These are phyloP conservation scores for Sthenelais limicola DNA, from an alignment of 2,888 invertebrate genomes.

Conservation along the genomic window DNA sequence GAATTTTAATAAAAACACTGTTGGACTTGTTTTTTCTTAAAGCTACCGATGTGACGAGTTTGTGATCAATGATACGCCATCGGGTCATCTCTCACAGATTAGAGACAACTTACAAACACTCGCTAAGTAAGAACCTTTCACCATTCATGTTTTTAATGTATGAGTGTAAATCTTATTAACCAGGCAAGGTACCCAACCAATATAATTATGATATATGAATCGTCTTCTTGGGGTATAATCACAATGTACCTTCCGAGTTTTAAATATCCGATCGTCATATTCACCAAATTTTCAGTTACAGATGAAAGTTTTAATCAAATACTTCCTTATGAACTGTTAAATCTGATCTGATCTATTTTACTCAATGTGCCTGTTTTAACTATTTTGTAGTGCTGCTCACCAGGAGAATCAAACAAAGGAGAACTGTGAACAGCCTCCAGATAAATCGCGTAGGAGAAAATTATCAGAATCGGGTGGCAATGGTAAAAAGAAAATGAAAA, in stretches of 20 bases:
- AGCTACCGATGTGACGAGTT: slow-evolving; percentile 87
- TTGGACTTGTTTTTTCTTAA: slow-evolving; percentile 67
- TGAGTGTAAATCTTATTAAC: not conserved
- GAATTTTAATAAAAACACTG: too few relatives aligned
- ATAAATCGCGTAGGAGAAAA: slow-evolving; percentile 21
- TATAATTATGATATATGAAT: too few relatives aligned
- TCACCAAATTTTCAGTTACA: too few relatives aligned
- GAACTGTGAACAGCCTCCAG: slow-evolving; percentile 54
- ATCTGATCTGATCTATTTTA: too few relatives aligned
- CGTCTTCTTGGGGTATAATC: too few relatives aligned
- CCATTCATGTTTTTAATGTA: not conserved
- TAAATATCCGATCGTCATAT: too few relatives aligned
- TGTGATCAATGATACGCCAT: slow-evolving; percentile 80
- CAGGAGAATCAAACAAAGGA: slow-evolving; percentile 26
- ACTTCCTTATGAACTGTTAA: too few relatives aligned
- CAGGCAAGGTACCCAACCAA: not conserved
- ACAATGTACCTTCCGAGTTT: too few relatives aligned
- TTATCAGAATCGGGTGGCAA: slow-evolving; percentile 59
- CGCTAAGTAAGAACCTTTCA: slow-evolving; percentile 56
- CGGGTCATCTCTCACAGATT: slow-evolving; percentile 68
- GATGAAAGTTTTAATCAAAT: too few relatives aligned
- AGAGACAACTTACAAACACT: slow-evolving; percentile 65
- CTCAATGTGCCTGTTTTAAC: too few relatives aligned
- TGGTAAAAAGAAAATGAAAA: slow-evolving; percentile 61
- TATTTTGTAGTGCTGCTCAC: slow-evolving; percentile 17